Conservation (phyloP, 2,888 invertebrate genomes). For the Oligia fasciuncula region DNA sequence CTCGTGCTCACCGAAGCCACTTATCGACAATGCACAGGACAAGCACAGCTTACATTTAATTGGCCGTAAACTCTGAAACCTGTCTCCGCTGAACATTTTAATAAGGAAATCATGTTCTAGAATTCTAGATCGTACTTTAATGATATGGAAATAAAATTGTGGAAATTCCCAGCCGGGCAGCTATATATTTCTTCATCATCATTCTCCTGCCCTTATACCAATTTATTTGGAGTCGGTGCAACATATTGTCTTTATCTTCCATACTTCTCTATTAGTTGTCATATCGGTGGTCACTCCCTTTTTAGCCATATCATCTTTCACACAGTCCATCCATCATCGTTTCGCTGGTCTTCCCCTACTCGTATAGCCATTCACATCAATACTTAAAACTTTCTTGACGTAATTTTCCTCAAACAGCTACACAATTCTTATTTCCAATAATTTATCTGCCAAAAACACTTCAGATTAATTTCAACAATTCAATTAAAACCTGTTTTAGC, state of each 20-base stretch:
- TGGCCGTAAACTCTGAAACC: conserved; percentile 39
- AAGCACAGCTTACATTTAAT: conserved; percentile 48
- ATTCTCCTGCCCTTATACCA: background rate
- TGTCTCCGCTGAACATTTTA: conserved; percentile 35
- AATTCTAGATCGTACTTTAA: conserved; percentile 21
- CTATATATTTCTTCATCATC: background rate
- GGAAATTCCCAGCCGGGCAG: background rate
- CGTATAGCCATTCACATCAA: background rate
- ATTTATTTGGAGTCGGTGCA: background rate
- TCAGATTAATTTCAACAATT: background rate
- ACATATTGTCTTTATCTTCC: background rate
- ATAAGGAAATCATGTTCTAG: conserved; percentile 38
- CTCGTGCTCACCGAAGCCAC: conserved; percentile 29
- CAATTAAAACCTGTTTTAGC: conserved; percentile 7
- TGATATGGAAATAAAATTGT: conserved; percentile 6
- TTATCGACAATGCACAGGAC: conserved; percentile 46
- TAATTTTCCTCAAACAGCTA: background rate
- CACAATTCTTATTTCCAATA: conserved; percentile 20
- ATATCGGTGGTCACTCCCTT: background rate
- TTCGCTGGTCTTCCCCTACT: background rate
- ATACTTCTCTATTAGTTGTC: background rate
- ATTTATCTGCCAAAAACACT: background rate
- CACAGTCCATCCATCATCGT: background rate
- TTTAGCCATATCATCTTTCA: background rate
- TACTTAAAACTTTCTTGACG: background rate